Percentiles rank a stretch among this genome's conserved stretches.
Conservation (phyloP, 2,113 vertebrate genomes). For the Ginglymostoma cirratum region DNA sequence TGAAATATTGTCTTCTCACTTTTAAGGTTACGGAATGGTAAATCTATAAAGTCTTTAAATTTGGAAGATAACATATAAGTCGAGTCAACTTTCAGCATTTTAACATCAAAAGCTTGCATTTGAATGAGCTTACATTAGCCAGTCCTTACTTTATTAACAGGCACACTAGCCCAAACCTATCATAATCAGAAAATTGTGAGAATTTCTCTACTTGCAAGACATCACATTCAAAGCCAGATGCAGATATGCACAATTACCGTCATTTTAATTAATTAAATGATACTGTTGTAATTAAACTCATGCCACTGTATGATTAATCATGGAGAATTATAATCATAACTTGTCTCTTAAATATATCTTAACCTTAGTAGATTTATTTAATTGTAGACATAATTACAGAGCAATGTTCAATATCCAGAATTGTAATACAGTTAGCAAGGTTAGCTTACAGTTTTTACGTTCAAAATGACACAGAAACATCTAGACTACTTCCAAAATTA, state of each 20-base stretch:
- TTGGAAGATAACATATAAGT: background rate
- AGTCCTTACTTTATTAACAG: background rate
- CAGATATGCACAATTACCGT: background rate
- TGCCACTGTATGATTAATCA: background rate
- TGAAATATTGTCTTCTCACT: background rate
- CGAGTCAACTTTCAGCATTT: background rate
- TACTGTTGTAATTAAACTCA: background rate
- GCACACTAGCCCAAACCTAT: background rate
- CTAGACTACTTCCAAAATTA: background rate
- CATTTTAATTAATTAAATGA: conserved; percentile 4
- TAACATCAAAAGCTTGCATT: background rate
- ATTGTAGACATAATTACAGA: background rate
- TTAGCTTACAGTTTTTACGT: background rate
- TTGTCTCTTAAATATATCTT: background rate
- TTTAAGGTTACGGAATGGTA: background rate
- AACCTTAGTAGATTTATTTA: background rate
- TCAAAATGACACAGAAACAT: background rate
- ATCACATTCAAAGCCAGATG: background rate
- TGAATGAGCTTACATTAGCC: background rate
- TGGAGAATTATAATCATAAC: background rate
- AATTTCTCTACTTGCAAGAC: background rate
- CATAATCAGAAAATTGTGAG: background rate
- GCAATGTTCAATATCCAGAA: background rate
- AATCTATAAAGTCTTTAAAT: background rate
- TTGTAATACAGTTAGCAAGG: background rate